Base-by-base conservation (phyloP, 2,797 vertebrate species). In the Kryptolebias ocellatus region DNA sequence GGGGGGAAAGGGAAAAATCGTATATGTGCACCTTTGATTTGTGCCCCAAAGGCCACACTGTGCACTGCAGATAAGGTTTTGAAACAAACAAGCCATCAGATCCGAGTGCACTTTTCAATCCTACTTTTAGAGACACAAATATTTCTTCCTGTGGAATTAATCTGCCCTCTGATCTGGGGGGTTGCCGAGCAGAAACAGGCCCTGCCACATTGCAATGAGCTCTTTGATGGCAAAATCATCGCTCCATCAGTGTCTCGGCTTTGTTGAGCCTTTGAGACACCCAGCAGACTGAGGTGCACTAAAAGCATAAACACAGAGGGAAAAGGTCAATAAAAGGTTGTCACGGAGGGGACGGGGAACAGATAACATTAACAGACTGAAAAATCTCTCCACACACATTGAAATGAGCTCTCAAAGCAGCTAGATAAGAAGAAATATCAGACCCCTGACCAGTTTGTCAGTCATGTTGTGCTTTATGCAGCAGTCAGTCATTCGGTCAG, bases 31-130 rank as follows among this genome's bases (percentile, higher is more conserved):
- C 76, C 64, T 81, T 80, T 80, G 76, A 82, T 83, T 80, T 79
- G 65, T 5, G 62, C 75, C 73, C 81, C 68, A 70, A 80, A 76
- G 69, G 46, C 65, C 64, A 39, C 52, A 20, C 76, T 83, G 76
- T 56, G 60, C 50, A 52, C 52, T 69, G 20, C 71, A 84, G 87
- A 88, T 86, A 83, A 84, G 79, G 58, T 64, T 67, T 55, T 15
- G 73, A 85, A 84, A 87, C 83, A 85, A 88, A 81, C 84, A 84
- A 77, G 66, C 59, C 59, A 79, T 80, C 83, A 62, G 79, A 86
- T 81, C 72, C 57, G 28, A 77, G 67, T 53, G 27, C 46, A 60
- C 72, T 73, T 81, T 86, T 77, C 80, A 76, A 67, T 77, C 73
- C 75, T 47, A 49, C 69, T 77, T 61, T 74, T 70, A 77, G 51